These are phyloP conservation scores for Eupeodes latifasciatus DNA, from an alignment of 2,888 invertebrate genomes.

Conservation along the genomic window DNA sequence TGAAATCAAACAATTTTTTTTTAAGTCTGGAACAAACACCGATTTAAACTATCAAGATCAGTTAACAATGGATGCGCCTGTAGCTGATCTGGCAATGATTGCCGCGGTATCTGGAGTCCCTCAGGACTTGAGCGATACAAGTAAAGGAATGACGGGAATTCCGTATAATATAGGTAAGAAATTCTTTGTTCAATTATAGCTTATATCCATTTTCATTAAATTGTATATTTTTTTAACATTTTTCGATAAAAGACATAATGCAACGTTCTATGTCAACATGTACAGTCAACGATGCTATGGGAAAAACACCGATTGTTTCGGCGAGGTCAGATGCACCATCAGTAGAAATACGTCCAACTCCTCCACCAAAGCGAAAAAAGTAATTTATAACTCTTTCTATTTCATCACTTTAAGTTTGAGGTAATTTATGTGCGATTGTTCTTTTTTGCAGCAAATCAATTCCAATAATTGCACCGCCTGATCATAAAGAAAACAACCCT, in stretches of 20 bases:
- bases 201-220: neutral
- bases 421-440: neutral
- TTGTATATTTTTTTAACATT: constrained; percentile 3
- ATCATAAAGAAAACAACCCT: constrained; percentile 72
- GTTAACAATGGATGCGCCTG: constrained; percentile 53
- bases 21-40: constrained; percentile 77
- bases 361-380: constrained; percentile 84
- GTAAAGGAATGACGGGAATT: constrained; percentile 54
- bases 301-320: constrained; percentile 88
- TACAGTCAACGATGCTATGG: constrained; percentile 72
- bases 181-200: neutral
- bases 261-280: constrained; percentile 61
- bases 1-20: neutral
- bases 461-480: constrained; percentile 79
- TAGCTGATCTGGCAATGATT: constrained; percentile 75
- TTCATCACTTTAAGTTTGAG: neutral
- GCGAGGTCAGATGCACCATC: constrained; percentile 89
- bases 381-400: constrained; percentile 67
- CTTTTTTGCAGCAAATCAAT: constrained; percentile 77
- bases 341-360: constrained; percentile 82
- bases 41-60: constrained; percentile 79
- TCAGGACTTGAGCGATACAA: constrained; percentile 67
- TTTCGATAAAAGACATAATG: constrained; percentile 56
- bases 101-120: constrained; percentile 55
- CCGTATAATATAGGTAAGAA: constrained; percentile 77